These are phyloP conservation scores for Augiades crinisus DNA, from an alignment of 2,888 invertebrate species.

Conservation along the genomic window DNA sequence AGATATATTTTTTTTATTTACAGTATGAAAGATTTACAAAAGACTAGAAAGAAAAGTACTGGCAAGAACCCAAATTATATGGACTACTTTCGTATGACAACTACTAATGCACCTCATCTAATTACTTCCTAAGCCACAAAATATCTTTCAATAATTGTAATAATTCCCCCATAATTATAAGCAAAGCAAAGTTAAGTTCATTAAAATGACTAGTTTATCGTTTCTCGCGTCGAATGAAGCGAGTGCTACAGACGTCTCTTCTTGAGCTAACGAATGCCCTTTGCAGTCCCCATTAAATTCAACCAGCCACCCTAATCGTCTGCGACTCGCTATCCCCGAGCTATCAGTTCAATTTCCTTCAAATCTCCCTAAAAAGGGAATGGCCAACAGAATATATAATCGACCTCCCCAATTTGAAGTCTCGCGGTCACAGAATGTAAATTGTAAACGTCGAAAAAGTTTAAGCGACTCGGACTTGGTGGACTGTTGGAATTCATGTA, in stretches of 20 bases:
- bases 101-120: no score
- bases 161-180: no score
- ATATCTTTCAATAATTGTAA: no score
- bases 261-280: slow-evolving; percentile 24
- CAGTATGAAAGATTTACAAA: no score
- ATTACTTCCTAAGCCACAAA: no score
- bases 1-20: no score
- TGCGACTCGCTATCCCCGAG: slow-evolving; percentile 16
- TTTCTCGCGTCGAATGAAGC: neutral
- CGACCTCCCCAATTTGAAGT: slow-evolving; percentile 19
- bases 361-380: slow-evolving; percentile 20
- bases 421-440: slow-evolving; percentile 15
- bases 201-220: neutral
- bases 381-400: slow-evolving; percentile 24
- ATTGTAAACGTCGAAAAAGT: slow-evolving; percentile 7
- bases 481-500: neutral
- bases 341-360: slow-evolving; percentile 25
- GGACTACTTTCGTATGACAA: no score
- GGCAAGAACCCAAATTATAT: no score
- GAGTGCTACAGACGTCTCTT: slow-evolving; percentile 9
- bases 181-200: no score
- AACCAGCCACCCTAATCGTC: slow-evolving; percentile 24
- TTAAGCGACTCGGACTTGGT: neutral
- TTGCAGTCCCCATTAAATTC: slow-evolving; percentile 21
- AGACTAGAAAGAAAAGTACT: no score